Evolutionary conservation across 2,797 vertebrate genomes (phyloP), one percentile per base, ranked within the genome.

Genomic region (Silurus lanzhouensis): DNA sequence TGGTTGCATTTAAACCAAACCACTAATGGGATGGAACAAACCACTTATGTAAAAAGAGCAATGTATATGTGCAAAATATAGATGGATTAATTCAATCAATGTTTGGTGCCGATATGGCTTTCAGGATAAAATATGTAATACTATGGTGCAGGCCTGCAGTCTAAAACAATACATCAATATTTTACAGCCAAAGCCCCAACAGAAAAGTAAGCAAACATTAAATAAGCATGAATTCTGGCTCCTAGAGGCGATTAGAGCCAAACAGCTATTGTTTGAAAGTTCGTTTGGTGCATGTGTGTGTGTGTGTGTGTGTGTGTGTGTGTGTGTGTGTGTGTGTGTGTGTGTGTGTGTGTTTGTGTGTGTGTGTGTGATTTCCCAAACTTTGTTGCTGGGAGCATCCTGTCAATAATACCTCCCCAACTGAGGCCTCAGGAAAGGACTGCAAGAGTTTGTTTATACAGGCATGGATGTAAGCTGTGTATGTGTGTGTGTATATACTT

Each of bases 331-430:
- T 38, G 38, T 38, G 38, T 38, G 38, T 38, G 38, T 38, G 38
- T 38, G 61, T 63, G 22, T 63, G 61, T 61, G 60, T 61, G 19
- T 61, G 60, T 85, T 55, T 78, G 81, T 83, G 80, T 57, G 48
- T 31, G 78, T 75, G 57, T 87, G 84, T 86, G 81, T 81, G 31
- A 68, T 87, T 90, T 83, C 87, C 77, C 83, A 83, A 84, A 81
- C 72, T 86, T 84, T 89, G 84, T 89, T 90, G 79, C 86, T 76
- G 74, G 81, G 64, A 80, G 84, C 88, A 90, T 90, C 89, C 90
- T 90, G 89, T 88, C 82, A 89, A 88, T 84, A 89, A 82, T 82
- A 58, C 63, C 72, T 83, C 82, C 82, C 76, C 75, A 31, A 46
- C 44, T 67, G 58, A 84, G 71, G 83, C 67, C 85, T 87, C 89